Conservation (phyloP, 2,888 invertebrate genomes). For the Drosophila longiperda region DNA sequence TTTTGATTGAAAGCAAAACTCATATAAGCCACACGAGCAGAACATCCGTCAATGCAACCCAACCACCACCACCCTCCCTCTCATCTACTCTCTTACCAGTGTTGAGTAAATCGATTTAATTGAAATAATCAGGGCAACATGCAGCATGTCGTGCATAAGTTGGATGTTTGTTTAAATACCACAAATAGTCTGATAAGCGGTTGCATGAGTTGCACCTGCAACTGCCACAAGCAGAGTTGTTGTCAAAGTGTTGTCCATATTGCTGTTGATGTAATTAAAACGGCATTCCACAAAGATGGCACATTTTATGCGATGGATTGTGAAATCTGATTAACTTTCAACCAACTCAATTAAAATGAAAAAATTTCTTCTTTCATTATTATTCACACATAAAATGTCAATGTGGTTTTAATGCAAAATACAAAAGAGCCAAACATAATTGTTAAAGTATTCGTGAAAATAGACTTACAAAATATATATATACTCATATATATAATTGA, state of each 20-base stretch:
- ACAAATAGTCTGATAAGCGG: constrained; percentile 7
- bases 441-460: not conserved
- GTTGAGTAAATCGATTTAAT: constrained; percentile 46
- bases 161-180: constrained; percentile 16
- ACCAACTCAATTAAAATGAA: not conserved
- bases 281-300: not conserved
- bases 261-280: constrained; percentile 6
- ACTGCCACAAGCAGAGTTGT: not conserved
- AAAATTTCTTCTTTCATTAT: not conserved
- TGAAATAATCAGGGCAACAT: constrained; percentile 45
- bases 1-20: constrained; percentile 61
- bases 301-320: constrained; percentile 21
- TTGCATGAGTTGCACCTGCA: not conserved
- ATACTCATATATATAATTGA: not conserved
- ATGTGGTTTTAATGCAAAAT: not conserved
- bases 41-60: constrained; percentile 16
- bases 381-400: not conserved
- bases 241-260: not conserved
- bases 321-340: constrained; percentile 26
- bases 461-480: no score
- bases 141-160: constrained; percentile 1
- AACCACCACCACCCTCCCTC: not conserved
- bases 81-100: not conserved
- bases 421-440: not conserved
- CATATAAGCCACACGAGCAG: constrained; percentile 60